Evolutionary conservation across 2,888 invertebrate species (phyloP).

Genomic region (Hypomecis punctinalis): DNA sequence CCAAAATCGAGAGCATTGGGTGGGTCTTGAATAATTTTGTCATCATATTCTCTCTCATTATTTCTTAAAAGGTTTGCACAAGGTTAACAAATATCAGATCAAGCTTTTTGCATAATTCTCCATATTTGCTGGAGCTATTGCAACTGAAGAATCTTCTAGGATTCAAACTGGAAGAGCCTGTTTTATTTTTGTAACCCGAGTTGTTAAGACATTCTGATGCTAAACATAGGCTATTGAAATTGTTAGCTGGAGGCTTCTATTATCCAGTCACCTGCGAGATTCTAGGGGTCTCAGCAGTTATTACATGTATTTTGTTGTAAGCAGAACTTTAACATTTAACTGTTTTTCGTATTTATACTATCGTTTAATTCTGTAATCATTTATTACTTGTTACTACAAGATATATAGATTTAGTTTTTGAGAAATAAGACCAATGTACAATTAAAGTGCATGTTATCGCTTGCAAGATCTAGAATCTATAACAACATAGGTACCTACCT

Average conservation of each 20-base stretch:
- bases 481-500: no score
- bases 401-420: no score
- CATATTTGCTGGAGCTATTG: background rate
- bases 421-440: no score
- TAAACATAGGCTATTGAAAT: slow-evolving; percentile 7
- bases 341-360: background rate
- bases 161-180: slow-evolving; percentile 1
- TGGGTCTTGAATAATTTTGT: slow-evolving; percentile 23
- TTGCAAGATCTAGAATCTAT: no score
- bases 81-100: slow-evolving; percentile 1
- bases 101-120: slow-evolving; percentile 1
- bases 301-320: background rate
- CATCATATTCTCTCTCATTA: background rate
- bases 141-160: background rate
- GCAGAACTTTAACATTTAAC: background rate
- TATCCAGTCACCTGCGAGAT: slow-evolving; percentile 8
- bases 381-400: no score
- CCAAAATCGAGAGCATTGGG: slow-evolving; percentile 29
- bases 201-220: slow-evolving; percentile 15
- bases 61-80: slow-evolving; percentile 7
- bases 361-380: background rate
- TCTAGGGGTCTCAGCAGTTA: background rate
- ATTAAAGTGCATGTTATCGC: no score
- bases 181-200: slow-evolving; percentile 4
- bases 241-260: slow-evolving; percentile 7